Conservation (phyloP, 2,888 invertebrate genomes). For the Tenthredo scrophulariae region DNA sequence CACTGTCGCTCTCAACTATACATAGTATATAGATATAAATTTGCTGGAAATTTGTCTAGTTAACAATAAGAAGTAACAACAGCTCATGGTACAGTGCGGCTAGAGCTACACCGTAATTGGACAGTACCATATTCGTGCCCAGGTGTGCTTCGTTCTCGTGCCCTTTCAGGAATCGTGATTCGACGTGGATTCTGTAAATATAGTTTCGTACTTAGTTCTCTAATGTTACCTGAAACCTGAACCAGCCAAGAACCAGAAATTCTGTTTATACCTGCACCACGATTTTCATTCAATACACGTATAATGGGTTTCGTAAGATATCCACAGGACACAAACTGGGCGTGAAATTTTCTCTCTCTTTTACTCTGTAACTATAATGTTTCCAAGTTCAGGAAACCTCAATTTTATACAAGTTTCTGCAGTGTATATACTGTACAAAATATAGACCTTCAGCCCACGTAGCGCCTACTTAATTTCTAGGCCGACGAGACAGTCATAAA, state of each 20-base stretch:
- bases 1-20: background rate
- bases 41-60: constrained; percentile 8
- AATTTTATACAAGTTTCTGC: background rate
- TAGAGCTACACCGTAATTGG: background rate
- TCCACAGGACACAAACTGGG: background rate
- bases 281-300: background rate
- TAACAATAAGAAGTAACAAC: background rate
- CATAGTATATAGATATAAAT: background rate
- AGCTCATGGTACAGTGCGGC: constrained; percentile 20
- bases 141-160: constrained; percentile 30
- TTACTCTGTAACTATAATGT: background rate
- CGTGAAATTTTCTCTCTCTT: background rate
- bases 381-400: background rate
- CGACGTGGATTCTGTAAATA: background rate
- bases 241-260: background rate
- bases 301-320: background rate
- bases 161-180: constrained; percentile 6
- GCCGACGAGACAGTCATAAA: constrained; percentile 50
- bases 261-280: background rate
- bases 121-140: background rate
- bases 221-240: background rate
- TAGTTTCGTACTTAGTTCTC: background rate
- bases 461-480: constrained; percentile 48
- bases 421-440: constrained; percentile 3
- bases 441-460: constrained; percentile 42